phyloP scores from a whole-genome alignment of 2,888 invertebrate species.

The Syrista parreyssii region DNA sequence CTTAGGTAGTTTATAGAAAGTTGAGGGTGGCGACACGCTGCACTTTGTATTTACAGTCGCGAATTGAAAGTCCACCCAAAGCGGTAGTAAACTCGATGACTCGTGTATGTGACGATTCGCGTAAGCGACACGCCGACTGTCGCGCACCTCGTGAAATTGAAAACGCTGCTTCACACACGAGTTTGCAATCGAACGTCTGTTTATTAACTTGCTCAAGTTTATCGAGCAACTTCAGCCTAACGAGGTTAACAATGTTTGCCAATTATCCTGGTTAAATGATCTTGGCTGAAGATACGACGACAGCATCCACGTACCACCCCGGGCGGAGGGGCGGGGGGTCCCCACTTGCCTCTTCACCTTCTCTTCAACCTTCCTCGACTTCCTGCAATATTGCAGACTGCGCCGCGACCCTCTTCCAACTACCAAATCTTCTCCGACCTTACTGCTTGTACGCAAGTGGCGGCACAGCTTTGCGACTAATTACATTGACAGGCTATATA shows the following conservation, averaged over 20 bases:
- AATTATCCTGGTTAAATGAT: constrained; percentile 63
- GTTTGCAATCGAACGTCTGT: constrained; percentile 52
- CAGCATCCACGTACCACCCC: no score
- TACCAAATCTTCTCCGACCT: neutral
- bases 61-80: neutral
- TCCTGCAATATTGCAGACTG: neutral
- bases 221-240: constrained; percentile 56
- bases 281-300: constrained; percentile 27
- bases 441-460: neutral
- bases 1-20: constrained; percentile 2
- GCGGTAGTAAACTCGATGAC: no score
- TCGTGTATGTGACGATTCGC: no score
- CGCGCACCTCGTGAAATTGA: constrained; percentile 59
- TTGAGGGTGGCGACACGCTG: neutral
- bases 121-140: no score
- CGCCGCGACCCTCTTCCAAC: neutral
- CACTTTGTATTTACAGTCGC: neutral
- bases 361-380: neutral
- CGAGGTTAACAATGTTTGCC: constrained; percentile 65
- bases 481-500: neutral
- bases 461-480: neutral
- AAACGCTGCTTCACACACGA: constrained; percentile 63
- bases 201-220: constrained; percentile 62
- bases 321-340: no score
- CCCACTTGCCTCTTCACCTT: neutral